Evolutionary conservation across 2,797 vertebrate species (phyloP).

Genomic region (Microctenopoma stevenorrisi): DNA sequence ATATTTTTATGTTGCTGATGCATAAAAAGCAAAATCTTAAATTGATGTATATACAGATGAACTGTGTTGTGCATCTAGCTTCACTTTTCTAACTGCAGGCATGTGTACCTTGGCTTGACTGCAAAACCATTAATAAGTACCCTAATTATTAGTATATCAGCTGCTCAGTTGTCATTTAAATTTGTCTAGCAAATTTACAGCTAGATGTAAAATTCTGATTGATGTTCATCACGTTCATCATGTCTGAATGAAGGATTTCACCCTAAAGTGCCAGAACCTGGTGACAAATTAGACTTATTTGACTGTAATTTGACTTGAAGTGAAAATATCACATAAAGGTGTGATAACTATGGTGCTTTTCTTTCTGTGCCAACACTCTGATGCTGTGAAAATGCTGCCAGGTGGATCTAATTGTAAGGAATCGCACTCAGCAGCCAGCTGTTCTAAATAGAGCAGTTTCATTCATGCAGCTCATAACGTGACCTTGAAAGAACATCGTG

Average conservation of each 20-base stretch:
- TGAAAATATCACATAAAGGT: not conserved
- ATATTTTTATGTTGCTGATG: not conserved
- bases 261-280: too few relatives aligned
- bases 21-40: not conserved
- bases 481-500: not conserved
- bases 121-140: slow-evolving; percentile 35
- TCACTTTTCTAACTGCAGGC: not conserved
- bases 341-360: not conserved
- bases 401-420: too few relatives aligned
- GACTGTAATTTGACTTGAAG: too few relatives aligned
- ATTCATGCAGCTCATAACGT: not conserved
- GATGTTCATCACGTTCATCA: not conserved
- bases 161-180: not conserved
- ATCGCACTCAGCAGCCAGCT: too few relatives aligned
- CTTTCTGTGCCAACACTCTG: not conserved
- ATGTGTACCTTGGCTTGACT: slow-evolving; percentile 36
- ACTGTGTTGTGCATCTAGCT: not conserved
- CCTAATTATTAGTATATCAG: slow-evolving; percentile 18
- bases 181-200: not conserved
- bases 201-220: not conserved
- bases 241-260: not conserved
- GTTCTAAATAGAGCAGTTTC: not conserved
- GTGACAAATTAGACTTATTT: too few relatives aligned
- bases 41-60: not conserved
- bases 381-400: not conserved